These are phyloP conservation scores for Olivierus martensii DNA, from an alignment of 1,140 invertebrate genomes.

Conservation along the genomic window DNA sequence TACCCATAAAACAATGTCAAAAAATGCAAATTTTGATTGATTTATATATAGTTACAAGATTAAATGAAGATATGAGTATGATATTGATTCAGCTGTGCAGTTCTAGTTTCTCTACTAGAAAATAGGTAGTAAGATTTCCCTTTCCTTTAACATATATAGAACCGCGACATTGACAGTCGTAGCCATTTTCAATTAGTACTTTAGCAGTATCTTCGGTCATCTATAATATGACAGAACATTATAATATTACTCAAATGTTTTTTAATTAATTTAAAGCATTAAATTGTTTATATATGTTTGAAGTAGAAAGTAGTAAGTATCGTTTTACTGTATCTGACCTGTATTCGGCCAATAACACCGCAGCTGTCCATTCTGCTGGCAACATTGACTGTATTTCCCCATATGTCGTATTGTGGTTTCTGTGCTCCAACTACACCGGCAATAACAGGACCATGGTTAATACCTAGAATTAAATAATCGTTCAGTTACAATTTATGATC, in stretches of 20 bases:
- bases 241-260: neutral
- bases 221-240: conserved; percentile 23
- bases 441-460: conserved; percentile 78
- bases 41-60: too few relatives aligned
- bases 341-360: conserved; percentile 62
- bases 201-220: conserved; percentile 78
- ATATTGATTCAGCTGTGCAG: too few relatives aligned
- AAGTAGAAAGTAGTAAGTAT: too few relatives aligned
- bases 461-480: conserved; percentile 13
- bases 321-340: conserved; percentile 29
- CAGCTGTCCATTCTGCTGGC: conserved; percentile 89
- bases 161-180: conserved; percentile 69
- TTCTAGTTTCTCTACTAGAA: conserved; percentile 26
- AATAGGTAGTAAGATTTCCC: conserved; percentile 82
- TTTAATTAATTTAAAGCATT: neutral
- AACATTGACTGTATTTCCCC: conserved; percentile 96
- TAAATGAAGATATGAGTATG: too few relatives aligned
- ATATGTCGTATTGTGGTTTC: conserved; percentile 94
- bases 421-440: conserved; percentile 73
- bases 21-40: too few relatives aligned
- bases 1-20: too few relatives aligned
- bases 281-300: neutral
- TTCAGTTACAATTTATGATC: too few relatives aligned
- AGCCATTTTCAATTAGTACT: conserved; percentile 56
- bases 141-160: conserved; percentile 86